Evolutionary conservation across 2,113 vertebrate species (phyloP).

Genomic region (Boleophthalmus pectinirostris): DNA sequence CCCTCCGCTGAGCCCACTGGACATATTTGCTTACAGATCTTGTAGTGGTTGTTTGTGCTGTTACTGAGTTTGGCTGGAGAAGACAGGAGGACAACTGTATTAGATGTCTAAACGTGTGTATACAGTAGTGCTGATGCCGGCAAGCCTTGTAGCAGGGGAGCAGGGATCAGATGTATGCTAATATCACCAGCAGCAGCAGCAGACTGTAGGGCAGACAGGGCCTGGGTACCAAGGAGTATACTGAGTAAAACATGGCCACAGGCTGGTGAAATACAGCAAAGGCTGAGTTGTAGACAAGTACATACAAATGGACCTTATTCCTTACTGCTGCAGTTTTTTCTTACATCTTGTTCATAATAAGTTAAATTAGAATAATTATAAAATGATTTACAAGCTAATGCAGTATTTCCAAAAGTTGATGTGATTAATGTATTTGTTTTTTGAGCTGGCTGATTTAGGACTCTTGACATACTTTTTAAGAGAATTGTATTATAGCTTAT

Average conservation of each 20-base stretch:
- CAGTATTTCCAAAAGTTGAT: not conserved
- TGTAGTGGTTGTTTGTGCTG: constrained; percentile 54
- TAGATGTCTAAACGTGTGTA: constrained; percentile 48
- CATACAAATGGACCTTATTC: not conserved
- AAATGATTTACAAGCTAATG: not conserved
- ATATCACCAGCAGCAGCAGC: constrained; percentile 38
- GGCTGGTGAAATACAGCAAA: constrained; percentile 44
- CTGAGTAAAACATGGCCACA: constrained; percentile 33
- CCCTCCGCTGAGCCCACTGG: constrained; percentile 16
- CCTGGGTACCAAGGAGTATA: constrained; percentile 20
- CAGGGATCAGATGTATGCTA: constrained; percentile 61
- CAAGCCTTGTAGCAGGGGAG: constrained; percentile 42
- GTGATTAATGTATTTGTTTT: not conserved
- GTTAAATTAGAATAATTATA: no score
- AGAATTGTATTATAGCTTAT: no score
- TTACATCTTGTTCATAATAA: not conserved
- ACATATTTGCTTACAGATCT: constrained; percentile 34
- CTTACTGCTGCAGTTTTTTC: not conserved
- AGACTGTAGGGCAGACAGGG: constrained; percentile 51
- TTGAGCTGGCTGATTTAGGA: no score
- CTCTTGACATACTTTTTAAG: no score
- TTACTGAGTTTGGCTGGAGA: constrained; percentile 35
- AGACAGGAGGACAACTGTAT: constrained; percentile 34
- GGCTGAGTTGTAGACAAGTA: constrained; percentile 27
- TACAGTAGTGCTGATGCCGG: constrained; percentile 48